A percentile compares a stretch with the other conserved stretches of the same genome.
These are phyloP conservation scores for Orycteropus afer DNA, from an alignment of 2,113 vertebrate genomes.

Conservation along the genomic window DNA sequence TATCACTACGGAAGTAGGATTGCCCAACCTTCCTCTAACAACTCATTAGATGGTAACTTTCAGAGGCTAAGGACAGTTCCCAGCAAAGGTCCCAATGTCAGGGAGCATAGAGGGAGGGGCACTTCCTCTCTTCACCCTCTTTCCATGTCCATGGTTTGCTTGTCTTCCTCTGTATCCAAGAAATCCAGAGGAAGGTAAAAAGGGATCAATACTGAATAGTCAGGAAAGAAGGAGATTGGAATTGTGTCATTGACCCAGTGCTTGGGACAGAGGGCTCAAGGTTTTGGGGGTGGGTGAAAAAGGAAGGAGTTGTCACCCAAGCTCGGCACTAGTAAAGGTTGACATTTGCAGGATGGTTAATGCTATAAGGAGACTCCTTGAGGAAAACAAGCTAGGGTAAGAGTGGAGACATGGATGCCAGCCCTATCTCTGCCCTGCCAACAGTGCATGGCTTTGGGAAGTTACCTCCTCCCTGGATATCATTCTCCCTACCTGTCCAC, in stretches of 20 bases:
- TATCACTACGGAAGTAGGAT: too few species aligned
- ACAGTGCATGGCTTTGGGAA: background rate
- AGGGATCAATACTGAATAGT: background rate
- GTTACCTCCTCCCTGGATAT: background rate
- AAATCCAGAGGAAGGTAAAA: background rate
- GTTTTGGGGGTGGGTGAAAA: background rate
- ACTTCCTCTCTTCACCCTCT: background rate
- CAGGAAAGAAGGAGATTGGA: background rate
- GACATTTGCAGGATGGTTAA: background rate
- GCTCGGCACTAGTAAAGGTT: background rate
- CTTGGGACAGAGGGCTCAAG: background rate
- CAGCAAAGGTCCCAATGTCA: fast-evolving
- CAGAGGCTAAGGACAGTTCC: background rate
- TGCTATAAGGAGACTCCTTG: background rate
- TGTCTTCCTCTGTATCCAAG: background rate
- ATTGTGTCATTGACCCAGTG: background rate
- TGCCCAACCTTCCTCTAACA: too few species aligned
- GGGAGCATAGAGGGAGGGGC: background rate
- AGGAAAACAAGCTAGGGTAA: background rate
- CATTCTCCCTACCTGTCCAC: background rate
- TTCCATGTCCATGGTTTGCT: background rate
- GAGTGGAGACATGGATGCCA: background rate
- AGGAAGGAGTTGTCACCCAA: background rate
- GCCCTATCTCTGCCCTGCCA: background rate
- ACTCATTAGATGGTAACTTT: background rate